Evolutionary conservation across 1,140 invertebrate genomes (phyloP), one percentile per base, ranked within the genome.

Genomic region (Pseudomyrmex gracilis): DNA sequence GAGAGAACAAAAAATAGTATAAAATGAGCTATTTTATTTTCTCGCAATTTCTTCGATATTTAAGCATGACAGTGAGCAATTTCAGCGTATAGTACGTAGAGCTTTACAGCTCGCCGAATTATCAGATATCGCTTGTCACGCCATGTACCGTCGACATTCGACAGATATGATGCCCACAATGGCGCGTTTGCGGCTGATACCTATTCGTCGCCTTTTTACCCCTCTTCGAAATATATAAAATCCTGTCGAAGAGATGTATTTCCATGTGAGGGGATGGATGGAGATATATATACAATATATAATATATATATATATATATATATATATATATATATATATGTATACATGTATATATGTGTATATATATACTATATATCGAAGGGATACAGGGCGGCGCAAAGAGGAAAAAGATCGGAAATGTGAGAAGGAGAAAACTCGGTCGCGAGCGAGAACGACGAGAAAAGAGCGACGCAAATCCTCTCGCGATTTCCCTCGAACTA

Each of bases 221-320:
- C 43, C 55, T 43, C 67, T 20, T 60, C 77, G 67, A 70, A 68
- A 82, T 67, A 80, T 71, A 34, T 10, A 78, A 82, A 82, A 73
- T 49, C 58, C 67, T 20, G 22, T 20, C 67, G 51, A 51, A 13
- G 77, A 73, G 43, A 73, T 82, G 77, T 70, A 70, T 43, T 60
- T 67, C 51, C 53, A 63, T 20, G 67, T 13, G 45, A n/a, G 45
- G 7, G 34, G 5, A 34, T 34, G 34, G 34, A 34, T 34, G 4
- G 34, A 34, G 34, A 34, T 2, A 34, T 0, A 34, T 34, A 7
- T 34, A 34, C n/a, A n/a, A n/a, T n/a, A n/a, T n/a, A n/a, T n/a
- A n/a, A n/a, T 34, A 34, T 34, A 7, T 0, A 34, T 34, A 34
- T 34, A 34, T 34, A 34, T 5, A 0, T 34, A 5, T 34, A 5